Evolutionary conservation across 2,113 vertebrate species (phyloP).

Genomic region (Paramisgurnus dabryanus): DNA sequence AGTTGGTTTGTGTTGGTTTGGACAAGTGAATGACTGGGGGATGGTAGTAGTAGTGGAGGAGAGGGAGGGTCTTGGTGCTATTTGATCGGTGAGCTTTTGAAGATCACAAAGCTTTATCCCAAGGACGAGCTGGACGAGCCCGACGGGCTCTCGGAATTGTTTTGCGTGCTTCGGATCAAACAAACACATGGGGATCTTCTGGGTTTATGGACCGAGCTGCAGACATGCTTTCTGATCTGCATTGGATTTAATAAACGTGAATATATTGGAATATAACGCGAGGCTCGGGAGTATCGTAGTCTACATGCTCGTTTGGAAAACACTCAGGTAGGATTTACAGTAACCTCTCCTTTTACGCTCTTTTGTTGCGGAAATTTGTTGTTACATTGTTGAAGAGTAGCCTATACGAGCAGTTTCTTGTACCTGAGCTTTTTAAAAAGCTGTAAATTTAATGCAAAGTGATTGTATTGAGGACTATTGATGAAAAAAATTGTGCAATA

Average conservation of each 20-base stretch:
- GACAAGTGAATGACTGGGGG: constrained; percentile 53
- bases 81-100: constrained; percentile 76
- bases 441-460: neutral
- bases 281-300: constrained; percentile 4
- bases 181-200: constrained; percentile 25
- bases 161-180: constrained; percentile 26
- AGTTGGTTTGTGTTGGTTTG: constrained; percentile 45
- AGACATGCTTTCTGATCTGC: constrained; percentile 27
- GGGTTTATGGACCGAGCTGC: constrained; percentile 15
- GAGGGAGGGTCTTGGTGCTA: constrained; percentile 58
- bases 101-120: constrained; percentile 75
- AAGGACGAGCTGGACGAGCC: constrained; percentile 58
- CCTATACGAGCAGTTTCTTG: neutral
- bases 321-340: constrained; percentile 67
- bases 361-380: neutral
- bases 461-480: neutral
- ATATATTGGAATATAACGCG: constrained; percentile 53
- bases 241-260: constrained; percentile 67
- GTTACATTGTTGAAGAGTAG: neutral
- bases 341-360: neutral
- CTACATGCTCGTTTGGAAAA: constrained; percentile 62
- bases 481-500: neutral
- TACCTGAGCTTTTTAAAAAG: neutral
- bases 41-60: constrained; percentile 58
- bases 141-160: constrained; percentile 20